Evolutionary conservation across 2,113 vertebrate genomes (phyloP).

Genomic region (Onychostruthus taczanowskii): DNA sequence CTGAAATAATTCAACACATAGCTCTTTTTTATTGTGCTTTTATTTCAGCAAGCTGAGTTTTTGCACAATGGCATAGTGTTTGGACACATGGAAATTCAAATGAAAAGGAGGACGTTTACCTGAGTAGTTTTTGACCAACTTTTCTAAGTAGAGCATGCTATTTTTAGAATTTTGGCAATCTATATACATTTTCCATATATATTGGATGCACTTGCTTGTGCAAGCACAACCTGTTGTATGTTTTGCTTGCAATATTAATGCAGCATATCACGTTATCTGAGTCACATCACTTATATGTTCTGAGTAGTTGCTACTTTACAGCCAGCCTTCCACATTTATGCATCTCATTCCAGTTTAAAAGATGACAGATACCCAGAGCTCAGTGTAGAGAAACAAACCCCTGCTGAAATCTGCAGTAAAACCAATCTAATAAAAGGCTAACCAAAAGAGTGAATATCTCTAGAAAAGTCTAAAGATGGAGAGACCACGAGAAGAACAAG

Average conservation of each 20-base stretch:
- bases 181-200: background rate
- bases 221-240: background rate
- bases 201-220: background rate
- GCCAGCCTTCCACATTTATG: background rate
- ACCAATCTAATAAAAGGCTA: background rate
- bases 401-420: background rate
- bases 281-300: background rate
- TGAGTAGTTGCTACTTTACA: background rate
- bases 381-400: background rate
- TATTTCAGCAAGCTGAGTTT: background rate
- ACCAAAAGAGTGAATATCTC: background rate
- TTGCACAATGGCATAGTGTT: background rate
- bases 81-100: background rate
- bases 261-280: background rate
- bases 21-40: conserved; percentile 28
- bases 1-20: conserved; percentile 19
- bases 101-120: background rate
- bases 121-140: background rate
- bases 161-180: background rate
- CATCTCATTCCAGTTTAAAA: background rate
- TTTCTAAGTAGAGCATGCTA: background rate
- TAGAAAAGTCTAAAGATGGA: background rate
- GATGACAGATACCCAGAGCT: background rate
- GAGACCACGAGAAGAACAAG: background rate
- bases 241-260: background rate